Evolutionary conservation across 2,113 vertebrate genomes (phyloP), one percentile per base, ranked within the genome.

Genomic region (Thamnophis sirtalis): DNA sequence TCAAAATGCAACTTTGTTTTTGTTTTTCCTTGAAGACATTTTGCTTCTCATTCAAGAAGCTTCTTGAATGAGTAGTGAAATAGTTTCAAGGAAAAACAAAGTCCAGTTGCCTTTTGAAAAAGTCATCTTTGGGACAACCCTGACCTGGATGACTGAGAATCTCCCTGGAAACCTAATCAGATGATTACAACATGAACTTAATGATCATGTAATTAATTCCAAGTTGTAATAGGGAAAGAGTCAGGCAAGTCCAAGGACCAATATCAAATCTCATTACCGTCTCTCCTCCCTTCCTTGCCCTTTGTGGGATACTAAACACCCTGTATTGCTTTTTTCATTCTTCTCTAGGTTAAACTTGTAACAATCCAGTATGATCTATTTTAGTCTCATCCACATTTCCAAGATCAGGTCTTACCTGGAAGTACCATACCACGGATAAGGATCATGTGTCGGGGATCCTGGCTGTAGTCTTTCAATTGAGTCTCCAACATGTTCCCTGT

Each of bases 371-470:
- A 54, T 54, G 85, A 54, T n/a, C 24, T 51, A 88, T 80, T 63
- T 38, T 22, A n/a, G 33, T 1, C 4, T 15, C 3, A 49, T 24
- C 48, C 4, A 51, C 0, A 13, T 7, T 49, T n/a, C 53, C 28
- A 33, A 80, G 21, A 33, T 9, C 0, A 0, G 58, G 49, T 85
- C 95, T 95, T 87, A 99, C 98, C 98, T 0, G 98, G 98, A 88
- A 99, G 97, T 5, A 98, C 98, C 0, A 99, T 98, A 24, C 98
- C 98, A 58, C 98, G 97, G 92, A 99, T 98, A 5, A 99, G 96
- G 91, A 99, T 98, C 98, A 99, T 99, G 96, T 99, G 98, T 94
- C 98, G 97, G 0, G 98, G 98, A 94, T 99, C 98, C 95, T 99
- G 98, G 95, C 98, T 98, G 96, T 98, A 99, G 24, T 98, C 98